phyloP scores from a whole-genome alignment of 2,888 invertebrate genomes.

The Frankliniella fusca region DNA sequence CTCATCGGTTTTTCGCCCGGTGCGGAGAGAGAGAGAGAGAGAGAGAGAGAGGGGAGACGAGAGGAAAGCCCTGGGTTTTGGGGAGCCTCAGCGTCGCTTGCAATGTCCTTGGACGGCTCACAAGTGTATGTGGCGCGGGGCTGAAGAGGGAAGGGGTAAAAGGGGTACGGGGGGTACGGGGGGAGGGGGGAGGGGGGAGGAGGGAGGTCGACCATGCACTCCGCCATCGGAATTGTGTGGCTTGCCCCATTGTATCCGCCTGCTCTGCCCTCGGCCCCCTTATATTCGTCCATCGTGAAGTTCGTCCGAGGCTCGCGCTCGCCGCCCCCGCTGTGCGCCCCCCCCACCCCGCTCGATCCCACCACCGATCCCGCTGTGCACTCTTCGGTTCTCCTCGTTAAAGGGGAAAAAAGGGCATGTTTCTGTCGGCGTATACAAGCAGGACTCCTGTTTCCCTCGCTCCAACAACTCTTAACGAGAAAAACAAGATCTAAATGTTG shows the following conservation, averaged over 20 bases:
- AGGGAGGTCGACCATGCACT: not conserved
- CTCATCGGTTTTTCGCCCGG: too few species aligned
- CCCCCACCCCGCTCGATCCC: not conserved
- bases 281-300: too few species aligned
- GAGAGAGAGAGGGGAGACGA: not conserved
- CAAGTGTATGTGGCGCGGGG: not conserved
- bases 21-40: slow-evolving; percentile 2
- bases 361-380: not conserved
- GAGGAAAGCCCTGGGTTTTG: not conserved
- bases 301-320: not conserved
- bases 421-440: too few species aligned
- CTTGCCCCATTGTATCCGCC: not conserved
- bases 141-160: not conserved
- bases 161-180: not conserved
- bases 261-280: too few species aligned
- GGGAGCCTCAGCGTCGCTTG: not conserved
- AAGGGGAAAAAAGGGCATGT: too few species aligned
- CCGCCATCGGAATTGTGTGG: not conserved
- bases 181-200: too few species aligned
- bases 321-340: not conserved
- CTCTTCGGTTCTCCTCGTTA: not conserved
- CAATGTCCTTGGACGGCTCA: not conserved
- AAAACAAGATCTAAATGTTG: too few species aligned
- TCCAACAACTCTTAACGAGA: too few species aligned
- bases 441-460: too few species aligned